phyloP scores from a whole-genome alignment of 2,113 vertebrate species.

The Nyctereutes procyonoides region DNA sequence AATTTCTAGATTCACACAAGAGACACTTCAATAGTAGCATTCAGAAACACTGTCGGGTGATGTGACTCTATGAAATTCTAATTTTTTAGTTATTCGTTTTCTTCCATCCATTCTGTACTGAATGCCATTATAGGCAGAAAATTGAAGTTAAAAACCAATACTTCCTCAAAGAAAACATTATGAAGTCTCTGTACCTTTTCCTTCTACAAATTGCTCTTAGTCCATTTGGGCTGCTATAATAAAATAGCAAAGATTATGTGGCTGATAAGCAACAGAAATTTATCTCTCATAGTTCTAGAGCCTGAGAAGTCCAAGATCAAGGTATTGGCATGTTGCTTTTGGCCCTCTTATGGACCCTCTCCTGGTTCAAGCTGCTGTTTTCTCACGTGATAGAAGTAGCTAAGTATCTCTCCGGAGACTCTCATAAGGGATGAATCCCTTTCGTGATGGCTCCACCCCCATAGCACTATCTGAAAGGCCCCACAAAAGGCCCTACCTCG shows the following conservation, averaged over 20 bases:
- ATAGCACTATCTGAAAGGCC: neutral
- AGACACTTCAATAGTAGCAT: neutral
- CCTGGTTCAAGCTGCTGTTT: neutral
- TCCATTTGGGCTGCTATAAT: neutral
- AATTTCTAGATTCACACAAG: neutral
- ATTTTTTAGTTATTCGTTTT: neutral
- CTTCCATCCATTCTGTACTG: neutral
- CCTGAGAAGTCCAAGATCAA: neutral
- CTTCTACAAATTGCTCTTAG: neutral
- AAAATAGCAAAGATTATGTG: neutral
- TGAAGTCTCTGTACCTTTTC: neutral
- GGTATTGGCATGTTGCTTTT: neutral
- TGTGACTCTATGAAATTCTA: neutral
- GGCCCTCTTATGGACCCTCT: neutral
- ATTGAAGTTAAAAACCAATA: neutral
- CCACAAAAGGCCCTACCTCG: neutral
- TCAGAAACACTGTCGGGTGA: neutral
- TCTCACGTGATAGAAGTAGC: neutral
- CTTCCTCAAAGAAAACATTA: neutral
- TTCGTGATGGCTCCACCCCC: neutral
- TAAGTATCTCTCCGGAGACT: neutral
- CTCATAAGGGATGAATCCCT: neutral
- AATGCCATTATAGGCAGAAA: neutral
- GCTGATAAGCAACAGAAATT: neutral
- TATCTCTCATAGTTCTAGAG: neutral